Percentiles rank a stretch among this genome's conserved stretches.
These are phyloP conservation scores for Urocolius indicus DNA, from an alignment of 2,113 vertebrate species.

Conservation along the genomic window DNA sequence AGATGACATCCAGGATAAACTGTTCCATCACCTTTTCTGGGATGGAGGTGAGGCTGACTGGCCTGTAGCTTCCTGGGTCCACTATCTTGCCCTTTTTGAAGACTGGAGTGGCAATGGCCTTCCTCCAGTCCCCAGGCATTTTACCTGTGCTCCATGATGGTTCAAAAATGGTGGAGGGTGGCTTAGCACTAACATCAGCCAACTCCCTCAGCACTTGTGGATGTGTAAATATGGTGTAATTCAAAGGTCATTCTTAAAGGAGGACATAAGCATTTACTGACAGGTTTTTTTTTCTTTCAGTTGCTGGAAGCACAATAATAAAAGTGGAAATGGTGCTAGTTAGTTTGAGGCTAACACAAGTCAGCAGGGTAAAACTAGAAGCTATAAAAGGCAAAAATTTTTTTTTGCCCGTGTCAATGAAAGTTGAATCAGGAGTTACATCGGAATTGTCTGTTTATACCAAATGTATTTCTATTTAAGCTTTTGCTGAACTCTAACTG, in stretches of 20 bases:
- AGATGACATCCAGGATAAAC: too few species aligned
- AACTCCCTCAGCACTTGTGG: too few species aligned
- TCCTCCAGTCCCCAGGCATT: too few species aligned
- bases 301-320: neutral
- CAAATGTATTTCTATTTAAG: neutral
- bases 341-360: neutral
- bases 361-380: neutral
- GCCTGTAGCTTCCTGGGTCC: too few species aligned
- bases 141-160: too few species aligned
- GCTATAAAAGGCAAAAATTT: neutral
- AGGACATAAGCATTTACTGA: neutral
- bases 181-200: too few species aligned
- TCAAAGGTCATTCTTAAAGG: neutral
- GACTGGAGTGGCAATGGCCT: too few species aligned
- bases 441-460: neutral
- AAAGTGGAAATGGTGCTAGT: neutral
- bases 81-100: too few species aligned
- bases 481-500: neutral
- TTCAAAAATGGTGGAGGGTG: too few species aligned
- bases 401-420: neutral
- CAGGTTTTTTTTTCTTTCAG: neutral
- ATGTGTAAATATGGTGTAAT: neutral
- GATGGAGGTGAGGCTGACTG: too few species aligned
- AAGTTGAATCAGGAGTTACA: neutral
- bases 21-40: too few species aligned